Evolutionary conservation across 2,797 vertebrate species (phyloP), one percentile per base, ranked within the genome.

Genomic region (Takifugu ocellatus): DNA sequence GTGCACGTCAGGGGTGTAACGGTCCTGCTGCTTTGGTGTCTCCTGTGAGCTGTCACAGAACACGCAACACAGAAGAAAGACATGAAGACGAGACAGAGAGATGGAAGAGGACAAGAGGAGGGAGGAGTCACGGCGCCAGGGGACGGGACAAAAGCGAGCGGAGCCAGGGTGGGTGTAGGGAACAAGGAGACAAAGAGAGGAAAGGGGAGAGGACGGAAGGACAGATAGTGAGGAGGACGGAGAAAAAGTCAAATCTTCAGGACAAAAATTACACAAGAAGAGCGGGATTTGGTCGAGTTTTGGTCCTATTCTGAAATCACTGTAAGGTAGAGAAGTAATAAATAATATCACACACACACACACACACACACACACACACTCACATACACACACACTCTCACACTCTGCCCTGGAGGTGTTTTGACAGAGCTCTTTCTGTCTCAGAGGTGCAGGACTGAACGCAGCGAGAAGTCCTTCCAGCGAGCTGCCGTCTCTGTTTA

Each of bases 1-100:
- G 72, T 64, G 77, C 78, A 73, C 66, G 70, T 71, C 66, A 54
- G 56, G 72, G 87, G 76, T 70, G 21, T 51, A 68, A 60, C 74
- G 79, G 78, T 87, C 83, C 83, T 76, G 78, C 69, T 83, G 81
- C 86, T 86, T 79, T 79, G 76, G 83, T 81, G 84, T 79, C 72
- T 81, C 69, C 55, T 70, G 65, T 53, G 69, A 81, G 70, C 79
- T 88, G 79, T 84, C 81, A 86, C 71, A 72, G 42, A 73, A 69
- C 63, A 64, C 6, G 46, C 50, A 42, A 10, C 10, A 21, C 25
- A 5, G 57, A 12, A 0, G 56, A 61, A 56, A 21, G 51, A 56
- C 54, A 66, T 4, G 48, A 70, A 58, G 68, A 62, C 10, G 16
- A 59, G 64, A 69, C 31, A 27, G 63, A 51, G 53, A 49, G 69